phyloP scores from a whole-genome alignment of 2,888 invertebrate genomes.

The Pterostichus niger region DNA sequence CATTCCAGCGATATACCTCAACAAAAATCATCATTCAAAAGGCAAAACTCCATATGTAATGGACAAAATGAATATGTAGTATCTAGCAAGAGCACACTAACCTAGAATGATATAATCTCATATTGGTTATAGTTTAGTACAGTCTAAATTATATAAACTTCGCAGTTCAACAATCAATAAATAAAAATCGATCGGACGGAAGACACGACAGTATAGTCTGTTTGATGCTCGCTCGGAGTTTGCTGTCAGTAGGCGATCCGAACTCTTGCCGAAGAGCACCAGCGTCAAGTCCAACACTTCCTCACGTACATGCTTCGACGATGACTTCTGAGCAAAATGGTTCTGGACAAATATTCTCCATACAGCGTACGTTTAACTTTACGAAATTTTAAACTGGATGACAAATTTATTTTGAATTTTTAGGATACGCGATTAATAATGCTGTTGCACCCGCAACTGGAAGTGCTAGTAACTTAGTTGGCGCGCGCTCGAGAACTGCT shows the following conservation, averaged over 20 bases:
- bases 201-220: conserved; percentile 50
- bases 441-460: conserved; percentile 54
- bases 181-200: conserved; percentile 62
- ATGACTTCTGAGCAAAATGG: conserved; percentile 59
- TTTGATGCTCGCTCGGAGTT: conserved; percentile 20
- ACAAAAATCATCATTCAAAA: conserved; percentile 20
- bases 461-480: conserved; percentile 74
- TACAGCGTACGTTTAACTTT: conserved; percentile 48
- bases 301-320: neutral
- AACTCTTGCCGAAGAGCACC: conserved; percentile 23
- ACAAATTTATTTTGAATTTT: conserved; percentile 46
- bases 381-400: neutral
- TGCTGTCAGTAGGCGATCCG: conserved; percentile 49
- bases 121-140: conserved; percentile 65
- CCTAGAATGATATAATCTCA: conserved; percentile 61
- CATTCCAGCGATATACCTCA: conserved; percentile 21
- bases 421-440: conserved; percentile 62
- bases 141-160: conserved; percentile 62
- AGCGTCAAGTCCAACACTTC: neutral
- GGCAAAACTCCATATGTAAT: conserved; percentile 8
- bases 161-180: conserved; percentile 59
- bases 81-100: conserved; percentile 43
- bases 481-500: conserved; percentile 79
- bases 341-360: conserved; percentile 57
- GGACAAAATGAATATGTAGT: conserved; percentile 17